Percentiles rank a stretch among this genome's conserved stretches.
phyloP scores from a whole-genome alignment of 2,113 vertebrate genomes.

The Ploceus nigricollis region DNA sequence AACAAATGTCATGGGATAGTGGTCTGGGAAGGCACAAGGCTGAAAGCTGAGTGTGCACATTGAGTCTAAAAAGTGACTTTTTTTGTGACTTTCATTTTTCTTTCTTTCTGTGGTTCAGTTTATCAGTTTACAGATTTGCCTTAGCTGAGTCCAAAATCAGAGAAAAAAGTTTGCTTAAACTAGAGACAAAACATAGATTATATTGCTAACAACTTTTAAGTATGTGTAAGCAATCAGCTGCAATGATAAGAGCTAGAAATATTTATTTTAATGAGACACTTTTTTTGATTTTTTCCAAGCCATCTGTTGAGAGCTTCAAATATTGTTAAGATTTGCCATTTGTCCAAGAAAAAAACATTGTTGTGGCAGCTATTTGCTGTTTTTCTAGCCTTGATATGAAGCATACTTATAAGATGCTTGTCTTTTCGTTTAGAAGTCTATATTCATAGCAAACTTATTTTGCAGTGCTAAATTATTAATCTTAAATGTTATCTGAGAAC shows the following conservation, averaged over 20 bases:
- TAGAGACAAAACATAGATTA: not conserved
- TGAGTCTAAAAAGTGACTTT: not conserved
- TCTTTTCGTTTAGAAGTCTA: not conserved
- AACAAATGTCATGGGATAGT: not conserved
- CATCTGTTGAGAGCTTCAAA: not conserved
- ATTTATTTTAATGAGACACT: not conserved
- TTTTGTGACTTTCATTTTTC: not conserved
- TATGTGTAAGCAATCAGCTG: not conserved
- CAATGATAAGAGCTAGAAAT: not conserved
- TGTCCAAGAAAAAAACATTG: not conserved
- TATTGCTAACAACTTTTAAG: not conserved
- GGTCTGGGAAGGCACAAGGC: not conserved
- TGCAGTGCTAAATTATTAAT: not conserved
- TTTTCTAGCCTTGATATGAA: not conserved
- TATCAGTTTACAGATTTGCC: not conserved
- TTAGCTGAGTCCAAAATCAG: not conserved
- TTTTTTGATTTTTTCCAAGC: not conserved
- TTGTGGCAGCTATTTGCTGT: not conserved
- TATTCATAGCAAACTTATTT: not conserved
- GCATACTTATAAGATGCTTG: not conserved
- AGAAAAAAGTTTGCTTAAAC: not conserved
- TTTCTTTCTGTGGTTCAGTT: not conserved
- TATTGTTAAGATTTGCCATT: not conserved
- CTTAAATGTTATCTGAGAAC: not conserved
- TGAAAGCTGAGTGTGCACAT: not conserved